Evolutionary conservation across 1,140 invertebrate species (phyloP).

Genomic region (Meloidogyne chitwoodi): DNA sequence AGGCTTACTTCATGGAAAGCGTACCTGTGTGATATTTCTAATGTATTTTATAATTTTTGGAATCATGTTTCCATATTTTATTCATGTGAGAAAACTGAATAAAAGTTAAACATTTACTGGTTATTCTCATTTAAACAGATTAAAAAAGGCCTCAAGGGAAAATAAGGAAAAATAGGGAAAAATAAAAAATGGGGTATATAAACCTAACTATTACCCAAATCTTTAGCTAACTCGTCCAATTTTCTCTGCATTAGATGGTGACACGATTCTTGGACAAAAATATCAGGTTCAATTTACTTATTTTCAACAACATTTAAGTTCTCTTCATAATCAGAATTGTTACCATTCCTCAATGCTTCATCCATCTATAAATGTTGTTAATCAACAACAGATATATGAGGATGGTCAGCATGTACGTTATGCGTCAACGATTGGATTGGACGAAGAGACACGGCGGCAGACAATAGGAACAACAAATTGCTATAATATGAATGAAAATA

Average conservation of each 20-base stretch:
- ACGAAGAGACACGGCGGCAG: not conserved
- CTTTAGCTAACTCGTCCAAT: not conserved
- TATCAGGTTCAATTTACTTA: not conserved
- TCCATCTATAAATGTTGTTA: not conserved
- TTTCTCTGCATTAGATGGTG: not conserved
- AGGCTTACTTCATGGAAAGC: no score
- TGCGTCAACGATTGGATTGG: not conserved
- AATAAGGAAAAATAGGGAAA: no score
- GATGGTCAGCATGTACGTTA: not conserved
- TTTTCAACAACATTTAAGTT: not conserved
- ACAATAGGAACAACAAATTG: not conserved
- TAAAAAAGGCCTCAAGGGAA: no score
- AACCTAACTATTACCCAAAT: no score
- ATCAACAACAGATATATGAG: not conserved
- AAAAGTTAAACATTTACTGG: no score
- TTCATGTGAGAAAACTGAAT: no score
- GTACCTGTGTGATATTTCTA: no score
- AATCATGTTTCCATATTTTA: no score
- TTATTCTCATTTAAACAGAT: no score
- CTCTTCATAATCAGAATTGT: not conserved
- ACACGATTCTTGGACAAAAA: not conserved
- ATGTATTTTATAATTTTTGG: no score
- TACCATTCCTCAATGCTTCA: not conserved
- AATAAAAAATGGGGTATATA: no score
- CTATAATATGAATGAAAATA: not conserved